Conservation (phyloP, 1,140 invertebrate species). For the Leptopilina boulardi region DNA sequence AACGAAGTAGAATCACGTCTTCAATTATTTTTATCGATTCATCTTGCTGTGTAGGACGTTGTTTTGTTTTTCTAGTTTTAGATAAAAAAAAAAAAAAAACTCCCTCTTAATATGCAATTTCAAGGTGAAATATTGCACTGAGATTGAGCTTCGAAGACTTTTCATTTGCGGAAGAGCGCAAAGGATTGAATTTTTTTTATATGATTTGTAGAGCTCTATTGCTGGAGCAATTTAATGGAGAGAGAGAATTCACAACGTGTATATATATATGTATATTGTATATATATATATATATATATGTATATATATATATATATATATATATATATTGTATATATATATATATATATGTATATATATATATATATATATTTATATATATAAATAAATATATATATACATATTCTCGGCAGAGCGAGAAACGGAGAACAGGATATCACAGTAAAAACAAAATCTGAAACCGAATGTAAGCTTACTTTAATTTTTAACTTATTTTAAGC, state of each 20-base stretch:
- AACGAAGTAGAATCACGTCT: too few relatives aligned
- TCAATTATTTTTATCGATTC: neutral
- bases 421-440: constrained; percentile 46
- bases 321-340: too few relatives aligned
- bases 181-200: constrained; percentile 8
- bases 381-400: neutral
- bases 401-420: constrained; percentile 19
- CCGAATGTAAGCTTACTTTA: too few relatives aligned
- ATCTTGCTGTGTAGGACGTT: neutral
- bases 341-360: too few relatives aligned
- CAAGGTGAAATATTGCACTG: constrained; percentile 45
- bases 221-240: constrained; percentile 16
- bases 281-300: too few relatives aligned
- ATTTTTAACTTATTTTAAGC: too few relatives aligned
- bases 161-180: constrained; percentile 17
- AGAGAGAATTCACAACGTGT: neutral
- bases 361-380: too few relatives aligned
- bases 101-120: constrained; percentile 21
- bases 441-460: too few relatives aligned
- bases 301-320: too few relatives aligned
- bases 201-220: constrained; percentile 28
- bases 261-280: too few relatives aligned
- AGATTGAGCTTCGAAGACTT: constrained; percentile 35
- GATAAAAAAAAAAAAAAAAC: constrained; percentile 1
- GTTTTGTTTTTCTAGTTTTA: neutral